Conservation (phyloP, 1,140 invertebrate species). For the Tigriopus japonicus region DNA sequence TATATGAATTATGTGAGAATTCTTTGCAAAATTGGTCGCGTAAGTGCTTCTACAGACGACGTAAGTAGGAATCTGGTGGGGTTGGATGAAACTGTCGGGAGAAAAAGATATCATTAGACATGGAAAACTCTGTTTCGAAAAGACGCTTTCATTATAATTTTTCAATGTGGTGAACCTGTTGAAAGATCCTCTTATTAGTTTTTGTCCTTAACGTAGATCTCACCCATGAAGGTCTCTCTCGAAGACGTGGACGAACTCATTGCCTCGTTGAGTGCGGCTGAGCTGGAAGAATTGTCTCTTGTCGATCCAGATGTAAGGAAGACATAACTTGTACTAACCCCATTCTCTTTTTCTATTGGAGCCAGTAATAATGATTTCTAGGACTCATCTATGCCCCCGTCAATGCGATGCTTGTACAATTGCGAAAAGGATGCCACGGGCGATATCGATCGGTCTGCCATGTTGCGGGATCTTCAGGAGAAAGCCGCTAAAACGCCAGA, state of each 20-base stretch:
- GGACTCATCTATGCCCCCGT: constrained; percentile 90
- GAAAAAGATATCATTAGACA: no score
- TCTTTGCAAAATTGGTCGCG: no score
- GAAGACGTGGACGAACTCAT: constrained; percentile 10
- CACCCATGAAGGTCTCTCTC: neutral
- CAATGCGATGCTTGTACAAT: constrained; percentile 83
- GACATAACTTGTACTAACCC: neutral
- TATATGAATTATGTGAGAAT: no score
- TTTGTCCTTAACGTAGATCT: no score
- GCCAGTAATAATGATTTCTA: constrained; percentile 25
- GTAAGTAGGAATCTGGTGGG: no score
- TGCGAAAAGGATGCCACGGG: constrained; percentile 88
- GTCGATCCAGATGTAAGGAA: constrained; percentile 8
- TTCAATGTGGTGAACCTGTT: no score
- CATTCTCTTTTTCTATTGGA: neutral
- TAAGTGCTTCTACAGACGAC: no score
- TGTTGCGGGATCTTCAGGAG: constrained; percentile 94
- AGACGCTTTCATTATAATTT: no score
- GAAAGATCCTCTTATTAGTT: no score
- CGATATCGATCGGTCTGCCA: constrained; percentile 80
- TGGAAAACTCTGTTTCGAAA: no score
- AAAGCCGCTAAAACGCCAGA: constrained; percentile 92
- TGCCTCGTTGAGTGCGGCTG: neutral
- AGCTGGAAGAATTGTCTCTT: neutral
- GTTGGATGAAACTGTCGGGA: no score